Conservation (phyloP, 2,113 vertebrate genomes). For the Piprites chloris region DNA sequence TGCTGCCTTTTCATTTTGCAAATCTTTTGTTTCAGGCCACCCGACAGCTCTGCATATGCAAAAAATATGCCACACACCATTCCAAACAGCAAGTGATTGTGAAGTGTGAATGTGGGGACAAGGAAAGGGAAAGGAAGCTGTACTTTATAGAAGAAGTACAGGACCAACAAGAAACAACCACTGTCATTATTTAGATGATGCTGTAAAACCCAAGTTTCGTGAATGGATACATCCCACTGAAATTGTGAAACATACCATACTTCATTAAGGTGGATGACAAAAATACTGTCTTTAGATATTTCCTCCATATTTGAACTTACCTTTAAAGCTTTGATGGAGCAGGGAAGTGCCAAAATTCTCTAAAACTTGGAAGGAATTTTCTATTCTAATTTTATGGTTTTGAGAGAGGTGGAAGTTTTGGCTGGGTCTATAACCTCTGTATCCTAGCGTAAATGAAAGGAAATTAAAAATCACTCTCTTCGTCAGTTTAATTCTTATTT, state of each 20-base stretch:
- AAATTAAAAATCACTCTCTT: not conserved
- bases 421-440: not conserved
- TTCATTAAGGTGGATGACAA: not conserved
- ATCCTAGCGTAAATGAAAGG: not conserved
- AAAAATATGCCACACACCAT: not conserved
- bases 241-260: not conserved
- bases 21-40: not conserved
- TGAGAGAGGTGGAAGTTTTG: not conserved
- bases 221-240: not conserved
- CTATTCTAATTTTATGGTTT: not conserved
- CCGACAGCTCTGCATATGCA: fast-evolving
- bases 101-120: not conserved
- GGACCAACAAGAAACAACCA: not conserved
- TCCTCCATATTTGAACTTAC: not conserved
- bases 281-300: not conserved
- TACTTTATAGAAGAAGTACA: not conserved
- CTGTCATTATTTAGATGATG: not conserved
- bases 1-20: not conserved
- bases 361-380: not conserved
- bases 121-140: not conserved
- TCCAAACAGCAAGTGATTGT: not conserved
- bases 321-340: not conserved
- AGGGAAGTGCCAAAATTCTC: not conserved
- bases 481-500: not conserved
- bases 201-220: not conserved